Conservation (phyloP, 2,888 invertebrate species). For the Empis stercorea region DNA sequence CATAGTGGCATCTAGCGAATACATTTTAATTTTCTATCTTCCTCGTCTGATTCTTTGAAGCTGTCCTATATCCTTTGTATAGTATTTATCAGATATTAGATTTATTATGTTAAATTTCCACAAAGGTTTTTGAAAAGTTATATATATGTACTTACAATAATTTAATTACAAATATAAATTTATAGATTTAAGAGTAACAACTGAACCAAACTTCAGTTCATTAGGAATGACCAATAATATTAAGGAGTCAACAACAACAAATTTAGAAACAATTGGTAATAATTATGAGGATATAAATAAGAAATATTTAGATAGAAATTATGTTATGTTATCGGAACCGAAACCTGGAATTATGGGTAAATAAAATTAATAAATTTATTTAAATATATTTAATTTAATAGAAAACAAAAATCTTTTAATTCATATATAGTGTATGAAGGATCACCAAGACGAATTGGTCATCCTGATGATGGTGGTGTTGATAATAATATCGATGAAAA, state of each 20-base stretch:
- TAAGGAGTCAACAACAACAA: too few species aligned
- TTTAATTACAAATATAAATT: too few species aligned
- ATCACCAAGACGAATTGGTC: conserved; percentile 72
- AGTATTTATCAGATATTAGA: too few species aligned
- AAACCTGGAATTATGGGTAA: conserved; percentile 18
- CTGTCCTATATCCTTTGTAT: too few species aligned
- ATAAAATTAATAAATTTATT: background rate
- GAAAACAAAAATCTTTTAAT: background rate
- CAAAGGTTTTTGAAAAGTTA: too few species aligned
- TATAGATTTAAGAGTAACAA: conserved; percentile 28
- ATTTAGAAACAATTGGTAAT: too few species aligned
- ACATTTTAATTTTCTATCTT: too few species aligned
- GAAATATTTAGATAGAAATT: conserved; percentile 27
- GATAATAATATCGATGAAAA: background rate
- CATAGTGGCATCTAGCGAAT: too few species aligned
- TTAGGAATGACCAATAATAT: too few species aligned
- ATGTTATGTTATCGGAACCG: conserved; percentile 20
- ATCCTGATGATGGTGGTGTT: conserved; percentile 23
- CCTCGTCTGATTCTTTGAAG: too few species aligned
- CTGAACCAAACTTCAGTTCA: conserved; percentile 15
- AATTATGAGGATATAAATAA: conserved; percentile 7
- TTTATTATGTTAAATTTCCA: too few species aligned
- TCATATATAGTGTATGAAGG: conserved; percentile 66
- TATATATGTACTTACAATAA: too few species aligned
- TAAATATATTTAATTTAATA: background rate